phyloP scores from a whole-genome alignment of 2,113 vertebrate genomes.

The Myrmecophaga tridactyla region DNA sequence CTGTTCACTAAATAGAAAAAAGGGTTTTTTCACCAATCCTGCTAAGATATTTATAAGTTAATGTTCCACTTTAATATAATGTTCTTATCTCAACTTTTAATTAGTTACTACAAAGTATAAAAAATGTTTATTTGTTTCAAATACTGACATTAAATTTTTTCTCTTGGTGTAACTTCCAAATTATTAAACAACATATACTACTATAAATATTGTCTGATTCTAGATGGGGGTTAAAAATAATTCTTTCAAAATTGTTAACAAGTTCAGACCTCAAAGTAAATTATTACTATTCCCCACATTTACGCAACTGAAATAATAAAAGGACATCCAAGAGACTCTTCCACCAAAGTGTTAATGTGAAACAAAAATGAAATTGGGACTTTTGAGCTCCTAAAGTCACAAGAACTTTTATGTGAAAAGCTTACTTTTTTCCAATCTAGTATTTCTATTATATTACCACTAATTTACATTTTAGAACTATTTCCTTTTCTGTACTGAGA shows the following conservation, averaged over 20 bases:
- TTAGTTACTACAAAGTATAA: neutral
- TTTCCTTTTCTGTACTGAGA: neutral
- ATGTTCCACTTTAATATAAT: neutral
- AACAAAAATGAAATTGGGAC: neutral
- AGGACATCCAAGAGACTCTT: neutral
- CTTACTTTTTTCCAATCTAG: neutral
- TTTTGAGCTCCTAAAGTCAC: neutral
- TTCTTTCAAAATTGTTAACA: neutral
- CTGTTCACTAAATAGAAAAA: neutral
- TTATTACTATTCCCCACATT: neutral
- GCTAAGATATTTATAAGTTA: neutral
- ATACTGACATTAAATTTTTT: neutral
- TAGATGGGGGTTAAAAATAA: slow-evolving; percentile 8
- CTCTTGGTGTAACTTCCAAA: slow-evolving; percentile 2
- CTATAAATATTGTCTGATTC: neutral
- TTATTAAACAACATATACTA: neutral
- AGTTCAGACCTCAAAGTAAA: neutral
- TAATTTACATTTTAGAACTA: neutral
- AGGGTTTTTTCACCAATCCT: neutral
- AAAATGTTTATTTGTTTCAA: neutral
- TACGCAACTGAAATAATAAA: neutral
- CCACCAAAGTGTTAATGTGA: neutral
- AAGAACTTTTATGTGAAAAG: neutral
- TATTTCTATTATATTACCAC: neutral
- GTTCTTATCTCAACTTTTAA: neutral